phyloP scores from a whole-genome alignment of 2,797 vertebrate genomes.

The Sebastes iracundus region DNA sequence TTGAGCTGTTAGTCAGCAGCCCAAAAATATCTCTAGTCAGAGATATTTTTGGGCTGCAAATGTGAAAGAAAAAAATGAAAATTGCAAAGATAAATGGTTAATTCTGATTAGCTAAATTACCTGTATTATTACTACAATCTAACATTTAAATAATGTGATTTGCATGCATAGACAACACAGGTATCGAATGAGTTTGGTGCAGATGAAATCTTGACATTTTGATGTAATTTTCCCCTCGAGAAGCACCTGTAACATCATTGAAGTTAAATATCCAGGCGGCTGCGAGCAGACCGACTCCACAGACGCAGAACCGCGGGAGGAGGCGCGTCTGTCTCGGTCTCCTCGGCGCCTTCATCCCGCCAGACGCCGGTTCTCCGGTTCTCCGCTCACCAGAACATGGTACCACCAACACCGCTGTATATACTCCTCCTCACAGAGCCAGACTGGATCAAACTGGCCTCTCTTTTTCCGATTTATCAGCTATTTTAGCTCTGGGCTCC shows the following conservation, averaged over 20 bases:
- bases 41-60: not conserved
- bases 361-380: conserved; percentile 37
- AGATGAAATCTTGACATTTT: not conserved
- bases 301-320: conserved; percentile 76
- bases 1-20: too few species aligned
- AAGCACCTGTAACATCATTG: conserved; percentile 76
- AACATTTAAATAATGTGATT: not conserved
- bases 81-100: not conserved
- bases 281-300: conserved; percentile 73
- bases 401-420: not conserved
- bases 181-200: not conserved
- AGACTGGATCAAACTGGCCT: conserved; percentile 4
- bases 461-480: not conserved
- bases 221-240: not conserved
- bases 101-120: conserved; percentile 19
- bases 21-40: too few species aligned
- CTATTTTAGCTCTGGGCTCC: conserved; percentile 10
- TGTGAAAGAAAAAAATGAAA: not conserved
- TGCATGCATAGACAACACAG: not conserved
- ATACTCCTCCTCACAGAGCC: not conserved
- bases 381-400: conserved; percentile 75
- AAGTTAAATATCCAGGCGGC: conserved; percentile 69
- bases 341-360: conserved; percentile 78
- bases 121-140: too few species aligned
- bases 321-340: conserved; percentile 77